Evolutionary conservation across 1,140 invertebrate species (phyloP).

Genomic region (Dendroctonus ponderosae): DNA sequence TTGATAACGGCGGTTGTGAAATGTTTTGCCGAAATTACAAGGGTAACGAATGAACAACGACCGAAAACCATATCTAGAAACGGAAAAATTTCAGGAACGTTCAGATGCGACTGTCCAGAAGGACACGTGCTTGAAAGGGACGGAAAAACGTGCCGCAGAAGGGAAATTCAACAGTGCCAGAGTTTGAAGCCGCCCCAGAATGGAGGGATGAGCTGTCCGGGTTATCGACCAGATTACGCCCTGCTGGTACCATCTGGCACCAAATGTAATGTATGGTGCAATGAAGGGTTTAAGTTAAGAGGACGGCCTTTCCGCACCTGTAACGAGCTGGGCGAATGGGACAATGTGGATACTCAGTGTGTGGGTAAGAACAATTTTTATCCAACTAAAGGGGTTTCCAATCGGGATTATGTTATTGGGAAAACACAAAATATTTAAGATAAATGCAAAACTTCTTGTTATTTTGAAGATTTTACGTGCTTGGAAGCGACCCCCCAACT

Average conservation of each 20-base stretch:
- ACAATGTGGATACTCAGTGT: slow-evolving; percentile 53
- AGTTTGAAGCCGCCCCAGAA: slow-evolving; percentile 30
- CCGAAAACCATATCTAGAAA: background rate
- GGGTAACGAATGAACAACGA: slow-evolving; percentile 25
- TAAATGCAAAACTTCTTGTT: too few species aligned
- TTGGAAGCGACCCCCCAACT: too few species aligned
- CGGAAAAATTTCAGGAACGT: slow-evolving; percentile 35
- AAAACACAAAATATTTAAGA: too few species aligned
- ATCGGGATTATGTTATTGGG: too few species aligned
- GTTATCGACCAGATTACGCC: slow-evolving; percentile 20
- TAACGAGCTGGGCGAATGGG: slow-evolving; percentile 55
- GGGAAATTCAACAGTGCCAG: slow-evolving; percentile 30
- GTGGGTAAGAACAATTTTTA: slow-evolving; percentile 46
- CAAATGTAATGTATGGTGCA: slow-evolving; percentile 59
- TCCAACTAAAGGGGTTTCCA: too few species aligned
- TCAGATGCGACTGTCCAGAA: slow-evolving; percentile 54
- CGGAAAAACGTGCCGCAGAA: slow-evolving; percentile 28
- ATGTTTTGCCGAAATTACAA: slow-evolving; percentile 54
- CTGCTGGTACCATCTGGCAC: slow-evolving; percentile 49
- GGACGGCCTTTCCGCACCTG: slow-evolving; percentile 56
- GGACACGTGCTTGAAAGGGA: slow-evolving; percentile 43
- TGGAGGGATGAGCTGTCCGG: slow-evolving; percentile 36
- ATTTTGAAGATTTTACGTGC: too few species aligned
- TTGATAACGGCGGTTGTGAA: slow-evolving; percentile 56
- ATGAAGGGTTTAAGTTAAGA: slow-evolving; percentile 54